phyloP scores from a whole-genome alignment of 2,113 vertebrate species.

The Eudyptes chrysolophus region DNA sequence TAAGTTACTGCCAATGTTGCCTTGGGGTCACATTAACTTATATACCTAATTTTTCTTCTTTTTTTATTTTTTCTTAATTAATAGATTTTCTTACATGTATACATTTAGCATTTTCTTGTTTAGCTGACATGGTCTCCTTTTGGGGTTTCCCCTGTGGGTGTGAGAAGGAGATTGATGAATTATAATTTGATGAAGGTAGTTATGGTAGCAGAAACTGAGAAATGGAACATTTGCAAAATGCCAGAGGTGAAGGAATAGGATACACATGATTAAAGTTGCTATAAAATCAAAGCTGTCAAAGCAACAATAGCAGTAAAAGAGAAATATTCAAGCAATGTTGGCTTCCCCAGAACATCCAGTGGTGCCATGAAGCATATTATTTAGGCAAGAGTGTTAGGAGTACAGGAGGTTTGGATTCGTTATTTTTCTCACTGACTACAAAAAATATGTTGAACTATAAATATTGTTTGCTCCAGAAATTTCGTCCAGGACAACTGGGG shows the following conservation, averaged over 20 bases:
- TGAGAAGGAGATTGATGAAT: slow-evolving; percentile 63
- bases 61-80: slow-evolving; percentile 61
- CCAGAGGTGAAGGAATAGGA: slow-evolving; percentile 77
- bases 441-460: slow-evolving; percentile 59
- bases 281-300: slow-evolving; percentile 79
- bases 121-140: slow-evolving; percentile 42
- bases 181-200: slow-evolving; percentile 69
- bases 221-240: slow-evolving; percentile 77
- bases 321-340: slow-evolving; percentile 67
- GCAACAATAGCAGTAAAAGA: slow-evolving; percentile 72
- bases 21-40: slow-evolving; percentile 69
- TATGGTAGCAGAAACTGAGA: slow-evolving; percentile 63
- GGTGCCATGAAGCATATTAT: slow-evolving; percentile 58
- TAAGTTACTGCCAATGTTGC: slow-evolving; percentile 64
- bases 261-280: slow-evolving; percentile 75
- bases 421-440: slow-evolving; percentile 46
- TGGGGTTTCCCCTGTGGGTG: slow-evolving; percentile 42
- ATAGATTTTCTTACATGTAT: slow-evolving; percentile 52
- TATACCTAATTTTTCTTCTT: slow-evolving; percentile 59
- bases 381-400: slow-evolving; percentile 56
- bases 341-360: slow-evolving; percentile 55
- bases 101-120: slow-evolving; percentile 72
- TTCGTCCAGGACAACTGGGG: slow-evolving; percentile 35
- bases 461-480: slow-evolving; percentile 58
- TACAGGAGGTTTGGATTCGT: background rate